Conservation (phyloP, 2,113 vertebrate species). For the Apodemus sylvaticus region DNA sequence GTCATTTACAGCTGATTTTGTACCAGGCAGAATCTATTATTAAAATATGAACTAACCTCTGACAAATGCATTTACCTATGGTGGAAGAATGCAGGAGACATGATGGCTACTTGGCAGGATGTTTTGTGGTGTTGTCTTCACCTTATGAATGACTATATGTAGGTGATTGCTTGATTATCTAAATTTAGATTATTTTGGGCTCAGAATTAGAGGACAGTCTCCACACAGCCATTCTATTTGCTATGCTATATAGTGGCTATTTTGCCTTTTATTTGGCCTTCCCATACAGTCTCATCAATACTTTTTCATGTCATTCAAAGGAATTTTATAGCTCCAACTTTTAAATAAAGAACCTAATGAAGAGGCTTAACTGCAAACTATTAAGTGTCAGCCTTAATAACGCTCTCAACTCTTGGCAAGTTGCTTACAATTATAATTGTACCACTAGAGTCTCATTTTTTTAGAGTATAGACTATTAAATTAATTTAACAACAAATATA, state of each 20-base stretch:
- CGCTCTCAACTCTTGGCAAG: slow-evolving; percentile 17
- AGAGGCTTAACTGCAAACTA: slow-evolving; percentile 30
- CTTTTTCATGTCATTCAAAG: slow-evolving; percentile 5
- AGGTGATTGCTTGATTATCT: neutral
- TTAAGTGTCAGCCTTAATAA: slow-evolving; percentile 37
- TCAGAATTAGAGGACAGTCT: neutral
- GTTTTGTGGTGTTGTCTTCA: neutral
- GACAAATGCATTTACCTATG: neutral
- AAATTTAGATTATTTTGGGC: slow-evolving; percentile 5
- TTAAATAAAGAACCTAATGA: slow-evolving; percentile 55
- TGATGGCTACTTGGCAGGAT: neutral
- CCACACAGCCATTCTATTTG: neutral
- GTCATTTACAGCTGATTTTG: neutral
- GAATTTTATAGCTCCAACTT: slow-evolving; percentile 19
- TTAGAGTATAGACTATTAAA: slow-evolving; percentile 48
- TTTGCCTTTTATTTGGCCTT: neutral
- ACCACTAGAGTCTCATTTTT: slow-evolving; percentile 49
- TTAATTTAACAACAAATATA: slow-evolving; percentile 24
- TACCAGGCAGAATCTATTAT: neutral
- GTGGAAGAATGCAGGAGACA: neutral
- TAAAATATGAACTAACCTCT: neutral
- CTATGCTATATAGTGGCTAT: neutral
- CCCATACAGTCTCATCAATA: neutral
- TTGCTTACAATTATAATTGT: slow-evolving; percentile 63
- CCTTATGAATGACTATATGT: slow-evolving; percentile 5